These are phyloP conservation scores for Sebastes steindachneri DNA, from an alignment of 2,797 vertebrate species.

Conservation along the genomic window DNA sequence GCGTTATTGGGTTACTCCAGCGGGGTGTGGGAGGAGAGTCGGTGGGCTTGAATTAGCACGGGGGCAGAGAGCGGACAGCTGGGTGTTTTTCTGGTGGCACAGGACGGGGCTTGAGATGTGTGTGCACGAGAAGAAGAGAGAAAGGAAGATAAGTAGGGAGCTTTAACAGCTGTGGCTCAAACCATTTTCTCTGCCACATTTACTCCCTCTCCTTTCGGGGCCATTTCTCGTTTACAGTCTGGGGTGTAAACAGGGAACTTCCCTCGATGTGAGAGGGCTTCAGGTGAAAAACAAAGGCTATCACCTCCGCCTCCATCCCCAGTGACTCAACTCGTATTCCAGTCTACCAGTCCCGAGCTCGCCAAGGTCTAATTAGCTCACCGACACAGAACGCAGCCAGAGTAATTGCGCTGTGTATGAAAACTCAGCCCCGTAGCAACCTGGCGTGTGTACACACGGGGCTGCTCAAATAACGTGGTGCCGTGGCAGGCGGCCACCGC, in stretches of 20 bases:
- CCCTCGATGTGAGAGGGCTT: conserved; percentile 26
- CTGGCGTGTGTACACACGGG: conserved; percentile 67
- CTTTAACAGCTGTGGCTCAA: conserved; percentile 12
- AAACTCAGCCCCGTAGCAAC: conserved; percentile 72
- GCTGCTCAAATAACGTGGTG: conserved; percentile 63
- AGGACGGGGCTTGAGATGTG: conserved; percentile 13
- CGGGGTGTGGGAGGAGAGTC: conserved; percentile 63
- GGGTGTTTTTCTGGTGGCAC: conserved; percentile 58
- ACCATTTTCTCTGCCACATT: conserved; percentile 57
- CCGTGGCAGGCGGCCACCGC: conserved; percentile 71
- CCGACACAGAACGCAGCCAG: conserved; percentile 58
- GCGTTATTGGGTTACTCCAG: conserved; percentile 85
- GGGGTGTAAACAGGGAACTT: conserved; percentile 50
- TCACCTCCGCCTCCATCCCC: conserved; percentile 55
- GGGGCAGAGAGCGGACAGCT: conserved; percentile 61
- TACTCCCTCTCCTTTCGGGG: conserved; percentile 40
- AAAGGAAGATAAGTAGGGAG: conserved; percentile 3
- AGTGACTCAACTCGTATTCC: conserved; percentile 62
- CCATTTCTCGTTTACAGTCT: conserved; percentile 60
- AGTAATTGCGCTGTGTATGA: conserved; percentile 70
- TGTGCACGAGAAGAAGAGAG: not conserved
- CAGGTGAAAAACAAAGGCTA: conserved; percentile 62
- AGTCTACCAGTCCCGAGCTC: conserved; percentile 43
- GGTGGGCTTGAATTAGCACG: conserved; percentile 40
- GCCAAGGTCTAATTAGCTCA: conserved; percentile 75